Evolutionary conservation across 2,888 invertebrate species (phyloP), one percentile per base, ranked within the genome.

Genomic region (Cryptocephalus primarius): DNA sequence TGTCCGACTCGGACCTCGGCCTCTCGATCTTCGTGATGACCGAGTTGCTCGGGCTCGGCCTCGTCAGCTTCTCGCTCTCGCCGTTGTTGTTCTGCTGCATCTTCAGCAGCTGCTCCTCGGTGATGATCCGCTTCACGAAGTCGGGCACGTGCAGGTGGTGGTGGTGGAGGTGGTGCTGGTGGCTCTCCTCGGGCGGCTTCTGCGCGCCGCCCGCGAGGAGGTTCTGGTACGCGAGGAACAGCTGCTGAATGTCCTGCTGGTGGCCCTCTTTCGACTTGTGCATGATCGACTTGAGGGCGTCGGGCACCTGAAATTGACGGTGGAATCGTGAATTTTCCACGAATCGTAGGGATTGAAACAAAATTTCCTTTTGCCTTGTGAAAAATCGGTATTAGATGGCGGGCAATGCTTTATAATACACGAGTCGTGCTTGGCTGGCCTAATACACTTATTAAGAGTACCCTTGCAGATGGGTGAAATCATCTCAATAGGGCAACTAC

Each of bases 51-150:
- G 71, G 70, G 54, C 68, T 69, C 55, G 70, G 67, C 52, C 70
- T 64, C 54, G 39, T 13, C 11, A 31, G 14, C 31, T 60, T 61
- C 36, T 65, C 66, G 42, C 49, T 59, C 45, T 68, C 67, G 38
- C 68, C 66, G 55, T 66, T 66, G 55, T 62, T 63, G 45, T 59
- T 56, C 42, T 42, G 42, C 56, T 59, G 65, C 40, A 55, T 60
- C 46, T 64, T 71, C 49, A 72, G 59, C 53, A 72, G 64, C 55
- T 75, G 73, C 49, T 78, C 77, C 52, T 77, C 77, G 54, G 72
- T 71, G 66, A 78, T 73, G 62, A 79, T 69, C 52, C 73, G 68
- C 55, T 75, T 73, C 64, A 78, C 72, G 45, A 77, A 71, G 55
- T 79, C 79, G 13, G 78, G 77, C 54, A 78, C 22, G 22, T 22